These are phyloP conservation scores for Watsonalla binaria DNA, from an alignment of 2,888 invertebrate genomes.

Conservation along the genomic window DNA sequence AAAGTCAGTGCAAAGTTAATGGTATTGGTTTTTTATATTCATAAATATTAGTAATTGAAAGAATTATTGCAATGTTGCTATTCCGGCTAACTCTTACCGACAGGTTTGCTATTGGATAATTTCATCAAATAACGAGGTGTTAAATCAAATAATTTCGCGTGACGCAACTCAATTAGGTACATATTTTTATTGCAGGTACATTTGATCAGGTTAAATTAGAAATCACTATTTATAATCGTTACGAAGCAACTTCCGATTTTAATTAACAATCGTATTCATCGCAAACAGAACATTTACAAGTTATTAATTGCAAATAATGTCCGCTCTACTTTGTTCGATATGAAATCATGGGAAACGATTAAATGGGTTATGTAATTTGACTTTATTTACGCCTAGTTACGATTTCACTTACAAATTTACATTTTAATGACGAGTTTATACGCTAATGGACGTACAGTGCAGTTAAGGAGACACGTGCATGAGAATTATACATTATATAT, in stretches of 20 bases:
- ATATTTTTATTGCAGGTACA: not conserved
- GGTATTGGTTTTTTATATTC: too few relatives aligned
- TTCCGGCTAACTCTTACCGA: too few relatives aligned
- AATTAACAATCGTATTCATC: not conserved
- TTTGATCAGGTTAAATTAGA: not conserved
- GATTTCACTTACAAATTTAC: not conserved
- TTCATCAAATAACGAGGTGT: too few relatives aligned
- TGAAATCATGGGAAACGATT: not conserved
- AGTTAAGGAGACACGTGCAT: too few relatives aligned
- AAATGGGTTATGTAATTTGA: not conserved
- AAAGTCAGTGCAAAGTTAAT: too few relatives aligned
- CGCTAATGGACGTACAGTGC: too few relatives aligned
- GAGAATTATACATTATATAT: too few relatives aligned
- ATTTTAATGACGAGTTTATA: not conserved
- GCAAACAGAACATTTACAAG: not conserved
- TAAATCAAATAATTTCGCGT: too few relatives aligned
- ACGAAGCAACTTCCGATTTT: not conserved
- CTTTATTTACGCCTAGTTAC: not conserved
- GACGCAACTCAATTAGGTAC: too few relatives aligned
- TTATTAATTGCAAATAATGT: conserved; percentile 5
- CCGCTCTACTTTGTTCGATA: not conserved
- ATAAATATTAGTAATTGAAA: too few relatives aligned
- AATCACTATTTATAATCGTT: not conserved
- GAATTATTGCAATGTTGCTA: too few relatives aligned
- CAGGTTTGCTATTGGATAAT: too few relatives aligned